Evolutionary conservation across 2,113 vertebrate genomes (phyloP).

Genomic region (Poeciliopsis retropinna): DNA sequence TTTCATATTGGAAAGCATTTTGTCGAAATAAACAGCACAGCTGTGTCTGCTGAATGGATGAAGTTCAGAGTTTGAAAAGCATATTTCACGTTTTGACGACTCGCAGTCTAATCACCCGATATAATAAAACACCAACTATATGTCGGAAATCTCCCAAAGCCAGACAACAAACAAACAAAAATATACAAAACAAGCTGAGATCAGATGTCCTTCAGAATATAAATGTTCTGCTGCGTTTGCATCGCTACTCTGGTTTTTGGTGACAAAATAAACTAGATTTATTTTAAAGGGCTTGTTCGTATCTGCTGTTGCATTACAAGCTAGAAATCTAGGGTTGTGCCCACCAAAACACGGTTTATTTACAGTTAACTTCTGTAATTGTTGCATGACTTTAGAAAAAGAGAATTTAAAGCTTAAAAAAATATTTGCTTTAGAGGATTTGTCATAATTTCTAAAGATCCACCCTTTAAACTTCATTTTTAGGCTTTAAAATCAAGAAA

Average conservation of each 20-base stretch:
- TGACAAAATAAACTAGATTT: background rate
- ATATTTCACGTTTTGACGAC: background rate
- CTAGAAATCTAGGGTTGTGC: background rate
- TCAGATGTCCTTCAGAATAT: background rate
- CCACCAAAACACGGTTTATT: background rate
- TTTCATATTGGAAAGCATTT: background rate
- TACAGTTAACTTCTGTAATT: background rate
- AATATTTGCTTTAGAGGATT: background rate
- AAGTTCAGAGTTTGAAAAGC: conserved; percentile 15
- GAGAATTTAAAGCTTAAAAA: too few relatives aligned
- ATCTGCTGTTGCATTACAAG: background rate
- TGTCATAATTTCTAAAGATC: too few relatives aligned
- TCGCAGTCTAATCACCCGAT: conserved; percentile 6
- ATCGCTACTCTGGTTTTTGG: background rate
- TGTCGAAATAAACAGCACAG: conserved; percentile 3
- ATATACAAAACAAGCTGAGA: background rate
- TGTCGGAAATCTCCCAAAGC: background rate
- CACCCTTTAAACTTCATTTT: background rate
- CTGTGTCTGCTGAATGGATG: background rate
- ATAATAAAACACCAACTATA: background rate
- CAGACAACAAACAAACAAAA: background rate
- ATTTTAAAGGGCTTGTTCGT: background rate
- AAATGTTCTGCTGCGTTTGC: background rate
- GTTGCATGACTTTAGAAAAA: background rate
- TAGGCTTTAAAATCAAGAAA: background rate